A percentile compares a stretch with the other conserved stretches of the same genome.
Evolutionary conservation across 2,888 invertebrate genomes (phyloP).

Genomic region (Taphrorychus bicolor): DNA sequence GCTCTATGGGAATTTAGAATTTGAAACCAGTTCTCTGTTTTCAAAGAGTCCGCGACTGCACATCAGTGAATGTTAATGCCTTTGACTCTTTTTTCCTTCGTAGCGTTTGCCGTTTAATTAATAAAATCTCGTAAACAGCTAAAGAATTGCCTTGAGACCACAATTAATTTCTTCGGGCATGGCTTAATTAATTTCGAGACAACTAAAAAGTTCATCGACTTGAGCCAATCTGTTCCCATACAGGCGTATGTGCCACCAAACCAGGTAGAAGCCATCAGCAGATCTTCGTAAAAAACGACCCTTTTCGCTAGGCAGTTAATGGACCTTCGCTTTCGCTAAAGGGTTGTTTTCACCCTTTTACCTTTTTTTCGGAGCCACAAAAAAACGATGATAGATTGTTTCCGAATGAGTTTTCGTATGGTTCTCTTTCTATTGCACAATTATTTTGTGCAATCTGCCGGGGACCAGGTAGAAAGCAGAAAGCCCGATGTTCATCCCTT

Average conservation of each 20-base stretch:
- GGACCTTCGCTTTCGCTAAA: conserved; percentile 36
- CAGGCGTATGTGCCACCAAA: conserved; percentile 18
- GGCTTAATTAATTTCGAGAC: conserved; percentile 13
- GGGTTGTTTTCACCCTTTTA: conserved; percentile 42
- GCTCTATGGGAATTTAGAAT: conserved; percentile 21
- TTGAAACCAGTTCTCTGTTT: conserved; percentile 8
- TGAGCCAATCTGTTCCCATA: conserved; percentile 25
- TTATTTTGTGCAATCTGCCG: conserved; percentile 41
- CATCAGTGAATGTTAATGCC: not conserved
- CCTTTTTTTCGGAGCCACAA: conserved; percentile 36
- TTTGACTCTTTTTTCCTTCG: not conserved
- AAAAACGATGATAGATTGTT: conserved; percentile 39
- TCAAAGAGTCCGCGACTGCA: not conserved
- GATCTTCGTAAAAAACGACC: conserved; percentile 12
- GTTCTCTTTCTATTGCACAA: conserved; percentile 34
- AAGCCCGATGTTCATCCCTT: conserved; percentile 36
- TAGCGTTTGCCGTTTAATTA: not conserved
- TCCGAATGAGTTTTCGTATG: conserved; percentile 33
- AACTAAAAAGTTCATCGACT: conserved; percentile 35
- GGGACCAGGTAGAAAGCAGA: conserved; percentile 39
- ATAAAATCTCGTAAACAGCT: not conserved
- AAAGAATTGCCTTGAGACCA: not conserved
- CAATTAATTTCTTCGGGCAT: conserved; percentile 9
- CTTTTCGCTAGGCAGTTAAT: conserved; percentile 38
- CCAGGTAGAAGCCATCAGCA: conserved; percentile 26